Percentiles rank a stretch among this genome's conserved stretches.
Conservation (phyloP, 2,113 vertebrate genomes). For the Camelus dromedarius region DNA sequence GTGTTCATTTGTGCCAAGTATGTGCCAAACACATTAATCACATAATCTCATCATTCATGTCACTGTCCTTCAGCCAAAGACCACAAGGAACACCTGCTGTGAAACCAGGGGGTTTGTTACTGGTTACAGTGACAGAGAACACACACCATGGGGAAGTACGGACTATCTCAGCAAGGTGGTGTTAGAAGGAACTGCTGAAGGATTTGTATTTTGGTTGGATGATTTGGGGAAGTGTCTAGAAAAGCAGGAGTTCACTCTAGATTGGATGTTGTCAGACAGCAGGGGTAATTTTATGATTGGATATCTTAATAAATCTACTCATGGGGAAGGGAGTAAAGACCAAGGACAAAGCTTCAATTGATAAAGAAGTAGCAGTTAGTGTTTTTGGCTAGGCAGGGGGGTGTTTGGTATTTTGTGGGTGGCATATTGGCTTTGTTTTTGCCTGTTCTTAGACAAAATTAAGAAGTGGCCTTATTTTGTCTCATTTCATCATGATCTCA, state of each 20-base stretch:
- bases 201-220: neutral
- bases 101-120: neutral
- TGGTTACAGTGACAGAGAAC: neutral
- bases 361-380: neutral
- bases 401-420: neutral
- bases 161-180: neutral
- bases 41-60: neutral
- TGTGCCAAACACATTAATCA: neutral
- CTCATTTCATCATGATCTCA: neutral
- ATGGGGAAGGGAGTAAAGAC: neutral
- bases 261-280: neutral
- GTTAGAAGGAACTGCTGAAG: neutral
- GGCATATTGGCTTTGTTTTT: neutral
- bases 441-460: neutral
- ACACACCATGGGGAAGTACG: neutral
- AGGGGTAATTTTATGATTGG: neutral
- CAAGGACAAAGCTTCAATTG: neutral
- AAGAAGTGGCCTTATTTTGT: neutral
- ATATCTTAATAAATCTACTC: neutral
- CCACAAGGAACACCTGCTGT: neutral
- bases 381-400: neutral
- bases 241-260: neutral
- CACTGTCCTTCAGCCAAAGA: neutral
- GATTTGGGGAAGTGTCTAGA: neutral
- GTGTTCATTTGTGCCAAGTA: neutral